phyloP scores from a whole-genome alignment of 1,140 invertebrate genomes.

The Drosophila tristis region DNA sequence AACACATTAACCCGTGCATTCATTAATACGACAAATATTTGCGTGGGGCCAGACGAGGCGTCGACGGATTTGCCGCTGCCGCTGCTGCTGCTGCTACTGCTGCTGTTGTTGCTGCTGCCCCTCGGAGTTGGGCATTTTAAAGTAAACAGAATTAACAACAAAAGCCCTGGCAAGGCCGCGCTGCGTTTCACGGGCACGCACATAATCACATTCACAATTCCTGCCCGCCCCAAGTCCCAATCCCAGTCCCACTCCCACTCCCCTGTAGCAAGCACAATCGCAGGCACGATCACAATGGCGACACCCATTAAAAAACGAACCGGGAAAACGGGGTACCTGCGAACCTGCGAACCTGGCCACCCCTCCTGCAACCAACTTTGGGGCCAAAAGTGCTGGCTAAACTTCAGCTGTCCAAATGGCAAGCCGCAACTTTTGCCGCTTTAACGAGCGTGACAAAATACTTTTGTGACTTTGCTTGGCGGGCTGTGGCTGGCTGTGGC shows the following conservation, averaged over 20 bases:
- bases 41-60: conserved; percentile 44
- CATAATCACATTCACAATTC: conserved; percentile 30
- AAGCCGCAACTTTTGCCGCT: conserved; percentile 52
- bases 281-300: conserved; percentile 42
- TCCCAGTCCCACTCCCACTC: no score
- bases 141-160: conserved; percentile 82
- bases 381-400: conserved; percentile 3
- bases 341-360: not conserved
- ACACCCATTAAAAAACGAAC: conserved; percentile 37
- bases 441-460: conserved; percentile 49
- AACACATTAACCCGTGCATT: conserved; percentile 81
- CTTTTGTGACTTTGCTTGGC: conserved; percentile 2
- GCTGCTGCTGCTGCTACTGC: no score
- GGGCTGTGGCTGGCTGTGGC: no score
- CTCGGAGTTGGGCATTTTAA: conserved; percentile 61
- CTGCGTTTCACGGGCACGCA: conserved; percentile 30
- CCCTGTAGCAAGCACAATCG: conserved; percentile 14
- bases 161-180: conserved; percentile 62
- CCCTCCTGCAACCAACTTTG: conserved; percentile 9
- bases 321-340: not conserved
- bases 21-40: conserved; percentile 80
- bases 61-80: not conserved
- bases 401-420: conserved; percentile 3
- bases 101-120: not conserved
- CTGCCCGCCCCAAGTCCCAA: not conserved